A percentile compares a stretch with the other conserved stretches of the same genome.
Conservation (phyloP, 2,113 vertebrate species). For the Pelvicachromis taeniatus region DNA sequence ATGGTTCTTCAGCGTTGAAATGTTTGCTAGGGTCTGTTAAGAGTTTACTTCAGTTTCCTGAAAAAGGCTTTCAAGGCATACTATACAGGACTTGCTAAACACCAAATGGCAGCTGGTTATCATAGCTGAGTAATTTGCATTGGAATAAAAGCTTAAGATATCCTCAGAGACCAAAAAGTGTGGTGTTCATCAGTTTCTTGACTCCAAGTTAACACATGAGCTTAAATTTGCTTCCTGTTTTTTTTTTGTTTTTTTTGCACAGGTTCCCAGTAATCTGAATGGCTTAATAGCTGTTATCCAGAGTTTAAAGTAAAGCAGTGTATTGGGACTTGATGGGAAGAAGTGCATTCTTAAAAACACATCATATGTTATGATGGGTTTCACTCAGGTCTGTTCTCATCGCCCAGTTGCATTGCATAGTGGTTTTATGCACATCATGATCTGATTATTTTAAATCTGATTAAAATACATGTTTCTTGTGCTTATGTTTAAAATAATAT, state of each 20-base stretch:
- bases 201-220: not conserved
- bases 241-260: not conserved
- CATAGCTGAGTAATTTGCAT: not conserved
- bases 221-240: not conserved
- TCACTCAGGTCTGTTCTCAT: not conserved
- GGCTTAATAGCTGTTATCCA: not conserved
- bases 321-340: not conserved
- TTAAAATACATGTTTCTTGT: not conserved
- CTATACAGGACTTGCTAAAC: not conserved
- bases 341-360: not conserved
- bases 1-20: fast-evolving
- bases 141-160: not conserved
- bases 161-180: not conserved
- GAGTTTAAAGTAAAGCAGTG: not conserved
- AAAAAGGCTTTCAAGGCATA: not conserved
- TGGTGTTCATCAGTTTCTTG: fast-evolving
- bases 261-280: not conserved
- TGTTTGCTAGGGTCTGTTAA: not conserved
- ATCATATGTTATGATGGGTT: not conserved
- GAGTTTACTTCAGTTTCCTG: not conserved
- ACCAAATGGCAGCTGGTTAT: not conserved
- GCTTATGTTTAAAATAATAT: not conserved
- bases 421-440: not conserved
- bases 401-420: not conserved
- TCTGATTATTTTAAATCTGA: constrained; percentile 5